Percentiles rank a stretch among this genome's conserved stretches.
Conservation (phyloP, 1,140 invertebrate species). For the Branchinecta lindahli region DNA sequence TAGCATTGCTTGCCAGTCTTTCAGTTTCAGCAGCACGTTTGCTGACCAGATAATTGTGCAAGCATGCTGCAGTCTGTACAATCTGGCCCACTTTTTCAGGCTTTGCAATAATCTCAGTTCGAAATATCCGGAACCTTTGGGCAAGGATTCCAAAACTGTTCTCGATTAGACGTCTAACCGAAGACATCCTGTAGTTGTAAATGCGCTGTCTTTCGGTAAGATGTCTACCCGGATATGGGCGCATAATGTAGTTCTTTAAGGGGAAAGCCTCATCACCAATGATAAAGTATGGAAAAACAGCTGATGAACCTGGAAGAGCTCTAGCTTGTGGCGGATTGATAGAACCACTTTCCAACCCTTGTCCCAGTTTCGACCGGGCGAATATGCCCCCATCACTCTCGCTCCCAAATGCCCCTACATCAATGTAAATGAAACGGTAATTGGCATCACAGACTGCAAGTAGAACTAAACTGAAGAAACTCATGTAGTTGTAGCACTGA, state of each 20-base stretch:
- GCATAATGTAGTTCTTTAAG: slow-evolving; percentile 30
- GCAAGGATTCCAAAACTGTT: slow-evolving; percentile 19
- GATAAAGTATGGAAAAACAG: slow-evolving; percentile 27
- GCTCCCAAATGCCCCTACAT: slow-evolving; percentile 32
- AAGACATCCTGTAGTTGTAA: slow-evolving; percentile 24
- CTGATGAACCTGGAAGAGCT: slow-evolving; percentile 22
- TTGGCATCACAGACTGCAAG: slow-evolving; percentile 32
- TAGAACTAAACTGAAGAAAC: slow-evolving; percentile 28
- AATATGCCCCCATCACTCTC: slow-evolving; percentile 31
- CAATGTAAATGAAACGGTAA: slow-evolving; percentile 31
- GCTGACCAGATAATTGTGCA: no score
- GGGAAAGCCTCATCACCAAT: slow-evolving; percentile 35
- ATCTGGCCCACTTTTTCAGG: no score
- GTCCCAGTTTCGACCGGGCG: slow-evolving; percentile 25
- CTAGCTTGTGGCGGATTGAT: slow-evolving; percentile 23
- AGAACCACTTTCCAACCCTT: slow-evolving; percentile 24
- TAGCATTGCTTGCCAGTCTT: no score
- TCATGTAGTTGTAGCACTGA: slow-evolving; percentile 33
- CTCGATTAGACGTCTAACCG: slow-evolving; percentile 15
- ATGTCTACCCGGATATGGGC: slow-evolving; percentile 30
- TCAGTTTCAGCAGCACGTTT: no score
- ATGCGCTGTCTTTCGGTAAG: slow-evolving; percentile 23
- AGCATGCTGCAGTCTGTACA: no score
- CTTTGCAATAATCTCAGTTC: slow-evolving; percentile 10
- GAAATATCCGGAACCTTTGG: slow-evolving; percentile 13